Conservation (phyloP, 2,888 invertebrate genomes). For the Amaurobius ferox region DNA sequence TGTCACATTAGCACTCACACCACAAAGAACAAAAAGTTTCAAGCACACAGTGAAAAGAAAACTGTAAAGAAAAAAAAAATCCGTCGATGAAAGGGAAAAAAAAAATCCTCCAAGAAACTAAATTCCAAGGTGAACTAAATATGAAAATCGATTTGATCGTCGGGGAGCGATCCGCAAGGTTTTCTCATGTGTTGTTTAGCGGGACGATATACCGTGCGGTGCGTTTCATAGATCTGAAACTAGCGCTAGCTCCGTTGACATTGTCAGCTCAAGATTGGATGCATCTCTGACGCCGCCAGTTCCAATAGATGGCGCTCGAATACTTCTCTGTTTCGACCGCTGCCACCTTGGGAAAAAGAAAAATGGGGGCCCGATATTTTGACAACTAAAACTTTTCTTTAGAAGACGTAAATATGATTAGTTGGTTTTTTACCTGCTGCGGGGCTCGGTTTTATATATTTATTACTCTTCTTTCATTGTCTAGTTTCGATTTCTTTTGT, state of each 20-base stretch:
- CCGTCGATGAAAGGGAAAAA: neutral
- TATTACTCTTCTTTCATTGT: neutral
- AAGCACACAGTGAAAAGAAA: neutral
- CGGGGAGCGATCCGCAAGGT: neutral
- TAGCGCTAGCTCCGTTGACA: conserved; percentile 64
- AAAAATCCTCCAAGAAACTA: neutral
- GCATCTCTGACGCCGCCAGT: conserved; percentile 25
- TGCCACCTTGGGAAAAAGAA: conserved; percentile 44
- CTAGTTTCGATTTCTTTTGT: neutral
- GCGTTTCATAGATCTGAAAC: conserved; percentile 44
- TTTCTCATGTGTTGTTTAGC: conserved; percentile 13
- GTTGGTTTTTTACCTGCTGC: conserved; percentile 16
- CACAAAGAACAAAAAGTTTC: neutral
- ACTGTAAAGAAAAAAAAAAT: neutral
- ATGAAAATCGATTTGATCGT: conserved; percentile 12
- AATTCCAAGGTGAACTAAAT: conserved; percentile 15
- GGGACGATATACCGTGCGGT: conserved; percentile 30
- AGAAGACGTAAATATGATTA: conserved; percentile 53
- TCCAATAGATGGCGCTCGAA: conserved; percentile 52
- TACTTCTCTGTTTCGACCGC: conserved; percentile 37
- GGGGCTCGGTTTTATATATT: neutral
- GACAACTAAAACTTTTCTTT: conserved; percentile 53
- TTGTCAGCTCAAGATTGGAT: conserved; percentile 57
- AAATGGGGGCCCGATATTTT: conserved; percentile 37
- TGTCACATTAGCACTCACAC: conserved; percentile 23